These are phyloP conservation scores for Pagetopsis macropterus DNA, from an alignment of 2,797 vertebrate genomes.

Conservation along the genomic window DNA sequence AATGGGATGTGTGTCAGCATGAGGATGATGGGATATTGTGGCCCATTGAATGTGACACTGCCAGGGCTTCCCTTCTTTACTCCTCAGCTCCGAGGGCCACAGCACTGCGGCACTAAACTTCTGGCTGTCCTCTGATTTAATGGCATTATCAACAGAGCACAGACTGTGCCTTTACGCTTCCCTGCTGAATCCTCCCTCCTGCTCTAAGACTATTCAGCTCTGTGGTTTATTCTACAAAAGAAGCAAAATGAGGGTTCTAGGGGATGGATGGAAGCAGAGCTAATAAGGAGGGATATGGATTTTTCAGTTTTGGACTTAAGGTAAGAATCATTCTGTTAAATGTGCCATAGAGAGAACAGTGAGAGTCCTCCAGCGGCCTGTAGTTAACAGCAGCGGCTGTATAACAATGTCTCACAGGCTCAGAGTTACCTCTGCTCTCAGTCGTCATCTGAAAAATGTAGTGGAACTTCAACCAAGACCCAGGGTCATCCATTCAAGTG, in stretches of 20 bases:
- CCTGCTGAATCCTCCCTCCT: conserved; percentile 57
- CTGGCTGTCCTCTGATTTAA: conserved; percentile 64
- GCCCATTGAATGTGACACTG: conserved; percentile 35
- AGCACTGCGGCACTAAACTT: conserved; percentile 42
- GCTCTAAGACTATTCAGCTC: conserved; percentile 67
- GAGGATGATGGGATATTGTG: conserved; percentile 16
- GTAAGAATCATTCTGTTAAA: conserved; percentile 51
- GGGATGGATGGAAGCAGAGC: conserved; percentile 32
- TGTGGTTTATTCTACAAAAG: conserved; percentile 49
- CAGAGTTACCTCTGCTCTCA: conserved; percentile 40
- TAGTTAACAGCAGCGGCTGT: conserved; percentile 23
- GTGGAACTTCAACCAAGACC: conserved; percentile 50
- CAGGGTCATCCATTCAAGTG: conserved; percentile 70
- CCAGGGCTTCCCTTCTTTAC: conserved; percentile 35
- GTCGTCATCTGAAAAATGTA: conserved; percentile 61
- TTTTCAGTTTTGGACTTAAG: conserved; percentile 53
- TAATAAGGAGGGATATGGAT: conserved; percentile 40
- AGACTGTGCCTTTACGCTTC: conserved; percentile 48
- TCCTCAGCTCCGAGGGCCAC: conserved; percentile 32
- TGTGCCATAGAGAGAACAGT: conserved; percentile 43
- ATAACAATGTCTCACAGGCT: conserved; percentile 29
- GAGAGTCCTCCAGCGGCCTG: conserved; percentile 31
- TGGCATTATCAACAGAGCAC: conserved; percentile 68
- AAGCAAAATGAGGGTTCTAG: conserved; percentile 29
- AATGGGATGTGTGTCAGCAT: conserved; percentile 25